Conservation (phyloP, 2,113 vertebrate species). For the Cinclus cinclus region DNA sequence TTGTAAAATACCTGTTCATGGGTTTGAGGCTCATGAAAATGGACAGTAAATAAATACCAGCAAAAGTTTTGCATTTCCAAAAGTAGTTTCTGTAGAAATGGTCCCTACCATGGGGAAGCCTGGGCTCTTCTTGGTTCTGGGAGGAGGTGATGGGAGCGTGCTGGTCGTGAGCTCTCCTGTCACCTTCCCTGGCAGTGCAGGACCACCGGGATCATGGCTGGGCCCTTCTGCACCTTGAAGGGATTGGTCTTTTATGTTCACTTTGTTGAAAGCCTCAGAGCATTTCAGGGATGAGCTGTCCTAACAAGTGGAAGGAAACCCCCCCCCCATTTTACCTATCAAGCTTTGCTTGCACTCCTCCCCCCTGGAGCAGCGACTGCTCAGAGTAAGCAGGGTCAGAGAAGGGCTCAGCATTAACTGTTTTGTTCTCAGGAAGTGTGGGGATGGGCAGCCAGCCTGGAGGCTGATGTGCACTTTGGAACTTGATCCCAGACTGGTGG, state of each 20-base stretch:
- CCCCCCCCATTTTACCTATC: background rate
- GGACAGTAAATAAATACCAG: background rate
- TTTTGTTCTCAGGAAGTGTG: background rate
- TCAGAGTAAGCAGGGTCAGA: background rate
- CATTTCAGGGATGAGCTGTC: conserved; percentile 28
- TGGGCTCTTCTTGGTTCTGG: background rate
- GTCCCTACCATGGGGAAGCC: background rate
- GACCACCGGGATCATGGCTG: accelerated
- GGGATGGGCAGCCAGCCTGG: background rate
- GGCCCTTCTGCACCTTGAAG: background rate
- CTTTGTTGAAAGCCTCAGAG: conserved; percentile 11
- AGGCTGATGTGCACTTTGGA: background rate
- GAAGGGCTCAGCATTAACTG: background rate
- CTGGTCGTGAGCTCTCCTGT: background rate
- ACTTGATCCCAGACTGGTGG: background rate
- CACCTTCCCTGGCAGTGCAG: background rate
- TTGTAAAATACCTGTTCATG: background rate
- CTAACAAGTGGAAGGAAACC: background rate
- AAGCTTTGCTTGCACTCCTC: background rate
- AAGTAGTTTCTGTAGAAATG: background rate
- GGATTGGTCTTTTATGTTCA: background rate
- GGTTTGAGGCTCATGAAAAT: background rate
- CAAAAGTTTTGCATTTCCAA: background rate
- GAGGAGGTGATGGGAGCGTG: accelerated
- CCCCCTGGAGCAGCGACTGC: background rate